These are phyloP conservation scores for Hippocampus abdominalis DNA, from an alignment of 2,113 vertebrate species.

Conservation along the genomic window DNA sequence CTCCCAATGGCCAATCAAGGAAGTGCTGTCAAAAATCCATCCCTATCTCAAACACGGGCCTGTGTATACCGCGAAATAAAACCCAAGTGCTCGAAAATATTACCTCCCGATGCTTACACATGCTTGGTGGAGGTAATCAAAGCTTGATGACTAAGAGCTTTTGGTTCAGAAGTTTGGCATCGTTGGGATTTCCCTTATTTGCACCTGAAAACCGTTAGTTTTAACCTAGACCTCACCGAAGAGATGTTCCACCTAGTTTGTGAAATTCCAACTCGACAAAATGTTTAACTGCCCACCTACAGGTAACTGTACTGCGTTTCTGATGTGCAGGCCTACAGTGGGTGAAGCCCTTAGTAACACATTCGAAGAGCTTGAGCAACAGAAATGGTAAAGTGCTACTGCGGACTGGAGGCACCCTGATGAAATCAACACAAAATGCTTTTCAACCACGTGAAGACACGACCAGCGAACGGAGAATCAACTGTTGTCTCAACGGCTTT, in stretches of 20 bases:
- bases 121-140: neutral
- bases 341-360: conserved; percentile 60
- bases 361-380: conserved; percentile 42
- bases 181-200: neutral
- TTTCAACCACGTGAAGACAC: conserved; percentile 48
- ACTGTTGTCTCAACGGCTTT: conserved; percentile 24
- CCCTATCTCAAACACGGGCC: neutral
- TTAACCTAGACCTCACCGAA: neutral
- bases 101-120: neutral
- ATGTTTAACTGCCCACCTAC: conserved; percentile 14
- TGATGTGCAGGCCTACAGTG: conserved; percentile 47
- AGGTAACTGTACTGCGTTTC: conserved; percentile 15
- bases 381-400: conserved; percentile 66
- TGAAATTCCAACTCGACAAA: neutral
- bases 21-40: too few relatives aligned
- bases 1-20: too few relatives aligned
- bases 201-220: neutral
- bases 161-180: neutral
- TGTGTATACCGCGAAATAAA: neutral
- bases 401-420: conserved; percentile 63
- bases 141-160: neutral
- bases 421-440: conserved; percentile 37
- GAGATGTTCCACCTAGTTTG: neutral
- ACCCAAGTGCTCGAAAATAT: too few relatives aligned
- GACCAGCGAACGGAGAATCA: conserved; percentile 40